A percentile compares a stretch with the other conserved stretches of the same genome.
Conservation (phyloP, 2,888 invertebrate genomes). For the Capitulum mitella region DNA sequence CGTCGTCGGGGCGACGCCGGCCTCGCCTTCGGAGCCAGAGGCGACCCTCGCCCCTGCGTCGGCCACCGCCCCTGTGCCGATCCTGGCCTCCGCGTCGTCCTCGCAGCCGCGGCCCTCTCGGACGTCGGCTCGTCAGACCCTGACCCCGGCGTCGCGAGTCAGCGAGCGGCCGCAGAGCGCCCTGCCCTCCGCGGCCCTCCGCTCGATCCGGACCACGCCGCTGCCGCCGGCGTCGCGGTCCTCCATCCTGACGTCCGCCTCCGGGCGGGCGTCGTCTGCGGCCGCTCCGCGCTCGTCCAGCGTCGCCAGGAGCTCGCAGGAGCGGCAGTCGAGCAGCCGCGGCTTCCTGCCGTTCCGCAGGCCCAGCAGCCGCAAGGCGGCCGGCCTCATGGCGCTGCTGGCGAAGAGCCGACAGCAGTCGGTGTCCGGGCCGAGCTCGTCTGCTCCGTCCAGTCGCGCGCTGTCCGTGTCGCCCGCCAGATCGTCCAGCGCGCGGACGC, state of each 20-base stretch:
- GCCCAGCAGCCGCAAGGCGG: background rate
- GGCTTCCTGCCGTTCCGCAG: background rate
- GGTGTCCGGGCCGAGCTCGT: background rate
- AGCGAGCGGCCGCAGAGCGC: background rate
- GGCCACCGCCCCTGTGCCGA: too few relatives aligned
- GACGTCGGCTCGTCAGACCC: too few relatives aligned
- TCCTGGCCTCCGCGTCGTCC: too few relatives aligned
- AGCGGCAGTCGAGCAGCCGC: background rate
- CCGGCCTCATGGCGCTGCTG: background rate
- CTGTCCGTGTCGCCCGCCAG: too few relatives aligned
- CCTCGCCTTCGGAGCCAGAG: background rate
- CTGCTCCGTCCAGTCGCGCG: too few relatives aligned
- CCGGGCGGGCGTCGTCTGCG: background rate
- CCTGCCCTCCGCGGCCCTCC: background rate
- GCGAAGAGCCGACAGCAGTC: background rate
- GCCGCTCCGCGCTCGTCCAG: background rate
- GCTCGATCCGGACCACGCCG: background rate
- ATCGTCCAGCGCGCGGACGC: too few relatives aligned
- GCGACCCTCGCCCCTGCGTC: background rate
- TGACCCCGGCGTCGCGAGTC: background rate
- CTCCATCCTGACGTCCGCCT: background rate
- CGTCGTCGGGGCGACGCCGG: slow-evolving; percentile 39
- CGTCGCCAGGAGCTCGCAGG: background rate
- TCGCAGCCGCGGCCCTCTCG: too few relatives aligned
- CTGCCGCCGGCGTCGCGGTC: background rate